A percentile compares a stretch with the other conserved stretches of the same genome.
phyloP scores from a whole-genome alignment of 2,113 vertebrate species.

The Microtus pennsylvanicus region DNA sequence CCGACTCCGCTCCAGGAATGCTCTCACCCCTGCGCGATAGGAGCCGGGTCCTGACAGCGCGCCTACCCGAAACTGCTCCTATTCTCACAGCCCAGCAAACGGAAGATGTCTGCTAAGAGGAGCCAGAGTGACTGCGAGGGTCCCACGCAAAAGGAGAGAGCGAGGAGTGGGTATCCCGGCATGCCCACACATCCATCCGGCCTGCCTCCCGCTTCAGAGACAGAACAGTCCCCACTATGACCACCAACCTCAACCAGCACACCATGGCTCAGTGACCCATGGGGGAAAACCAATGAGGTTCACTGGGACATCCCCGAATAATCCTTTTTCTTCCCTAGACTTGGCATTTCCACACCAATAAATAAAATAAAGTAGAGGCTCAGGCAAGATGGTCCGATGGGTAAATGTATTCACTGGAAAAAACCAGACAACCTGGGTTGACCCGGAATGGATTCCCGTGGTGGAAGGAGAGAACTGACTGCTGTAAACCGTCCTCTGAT shows the following conservation, averaged over 20 bases:
- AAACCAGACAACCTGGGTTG: not conserved
- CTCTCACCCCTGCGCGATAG: not conserved
- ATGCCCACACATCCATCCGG: not conserved
- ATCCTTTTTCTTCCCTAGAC: not conserved
- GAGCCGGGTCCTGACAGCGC: not conserved
- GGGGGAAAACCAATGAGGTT: not conserved
- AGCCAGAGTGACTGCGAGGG: not conserved
- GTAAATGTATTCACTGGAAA: not conserved
- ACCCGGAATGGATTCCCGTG: not conserved
- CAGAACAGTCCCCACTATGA: not conserved
- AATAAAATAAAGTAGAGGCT: not conserved
- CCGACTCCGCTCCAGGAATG: conserved; percentile 58
- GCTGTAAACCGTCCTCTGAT: not conserved
- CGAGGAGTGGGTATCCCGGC: no score
- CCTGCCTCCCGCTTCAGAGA: not conserved
- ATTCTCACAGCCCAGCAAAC: not conserved
- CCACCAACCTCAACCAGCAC: not conserved
- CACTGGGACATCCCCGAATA: not conserved
- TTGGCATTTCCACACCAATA: not conserved
- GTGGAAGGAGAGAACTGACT: not conserved
- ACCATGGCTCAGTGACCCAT: not conserved
- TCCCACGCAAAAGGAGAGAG: no score
- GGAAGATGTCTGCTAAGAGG: conserved; percentile 3
- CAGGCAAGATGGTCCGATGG: not conserved
- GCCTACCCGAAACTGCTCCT: not conserved